phyloP scores from a whole-genome alignment of 2,888 invertebrate species.

The Furcula furcula region DNA sequence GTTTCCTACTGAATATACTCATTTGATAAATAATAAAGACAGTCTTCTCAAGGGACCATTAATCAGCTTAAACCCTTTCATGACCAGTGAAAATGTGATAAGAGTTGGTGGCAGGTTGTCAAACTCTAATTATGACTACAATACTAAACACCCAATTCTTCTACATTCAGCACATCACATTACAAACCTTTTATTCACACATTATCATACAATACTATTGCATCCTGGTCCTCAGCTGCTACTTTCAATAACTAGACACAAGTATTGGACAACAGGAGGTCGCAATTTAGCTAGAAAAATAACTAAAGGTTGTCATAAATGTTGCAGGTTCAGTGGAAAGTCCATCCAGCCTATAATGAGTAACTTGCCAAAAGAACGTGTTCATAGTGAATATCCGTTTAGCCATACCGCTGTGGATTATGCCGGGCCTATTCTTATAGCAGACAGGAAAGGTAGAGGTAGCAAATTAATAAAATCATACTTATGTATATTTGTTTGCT shows the following conservation, averaged over 20 bases:
- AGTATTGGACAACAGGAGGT: slow-evolving; percentile 26
- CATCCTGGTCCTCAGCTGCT: slow-evolving; percentile 28
- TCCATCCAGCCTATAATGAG: slow-evolving; percentile 18
- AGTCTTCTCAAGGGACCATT: slow-evolving; percentile 6
- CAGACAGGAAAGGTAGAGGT: slow-evolving; percentile 6
- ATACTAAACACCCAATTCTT: slow-evolving; percentile 31
- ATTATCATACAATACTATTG: slow-evolving; percentile 16
- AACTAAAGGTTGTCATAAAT: slow-evolving; percentile 1
- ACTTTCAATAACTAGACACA: slow-evolving; percentile 16
- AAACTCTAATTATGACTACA: slow-evolving; percentile 14
- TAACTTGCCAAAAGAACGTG: slow-evolving; percentile 19
- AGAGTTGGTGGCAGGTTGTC: slow-evolving; percentile 29
- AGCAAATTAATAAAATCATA: not conserved
- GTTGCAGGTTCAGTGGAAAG: slow-evolving; percentile 6
- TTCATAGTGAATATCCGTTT: slow-evolving; percentile 14
- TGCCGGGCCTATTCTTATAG: slow-evolving; percentile 18
- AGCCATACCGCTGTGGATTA: slow-evolving; percentile 18
- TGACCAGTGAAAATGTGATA: slow-evolving; percentile 19
- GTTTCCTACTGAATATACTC: slow-evolving; percentile 23
- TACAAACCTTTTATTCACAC: slow-evolving; percentile 17
- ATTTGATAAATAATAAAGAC: slow-evolving; percentile 11
- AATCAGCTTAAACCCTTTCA: slow-evolving; percentile 19
- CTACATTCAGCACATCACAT: slow-evolving; percentile 29
- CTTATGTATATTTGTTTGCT: not conserved
- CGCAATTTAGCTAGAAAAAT: slow-evolving; percentile 17